phyloP scores from a whole-genome alignment of 2,888 invertebrate genomes.

The Dicranocentrus wangi region DNA sequence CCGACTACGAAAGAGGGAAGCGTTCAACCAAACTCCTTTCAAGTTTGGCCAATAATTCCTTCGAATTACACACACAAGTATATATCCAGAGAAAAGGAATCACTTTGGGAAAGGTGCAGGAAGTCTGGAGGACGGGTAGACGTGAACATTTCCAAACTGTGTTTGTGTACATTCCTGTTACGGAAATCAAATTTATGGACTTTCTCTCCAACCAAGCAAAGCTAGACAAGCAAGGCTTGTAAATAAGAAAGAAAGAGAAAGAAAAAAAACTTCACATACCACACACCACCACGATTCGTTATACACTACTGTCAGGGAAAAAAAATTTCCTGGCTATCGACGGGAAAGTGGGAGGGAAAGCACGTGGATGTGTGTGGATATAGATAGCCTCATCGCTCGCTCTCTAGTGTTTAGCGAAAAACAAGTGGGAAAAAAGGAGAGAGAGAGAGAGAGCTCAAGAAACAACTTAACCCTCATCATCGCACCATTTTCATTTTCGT shows the following conservation, averaged over 20 bases:
- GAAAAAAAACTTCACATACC: constrained; percentile 33
- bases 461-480: constrained; percentile 64
- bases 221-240: constrained; percentile 35
- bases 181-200: constrained; percentile 64
- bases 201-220: constrained; percentile 63
- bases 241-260: constrained; percentile 33
- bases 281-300: constrained; percentile 44
- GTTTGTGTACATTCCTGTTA: constrained; percentile 57
- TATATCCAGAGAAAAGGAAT: background rate
- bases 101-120: background rate
- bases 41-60: constrained; percentile 40
- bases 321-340: constrained; percentile 14
- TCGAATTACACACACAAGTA: constrained; percentile 7
- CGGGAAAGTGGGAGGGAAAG: background rate
- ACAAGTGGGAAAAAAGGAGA: constrained; percentile 45
- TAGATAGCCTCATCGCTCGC: constrained; percentile 9
- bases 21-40: constrained; percentile 23
- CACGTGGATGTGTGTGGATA: background rate
- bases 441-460: constrained; percentile 50
- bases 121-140: constrained; percentile 1
- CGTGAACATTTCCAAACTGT: constrained; percentile 50
- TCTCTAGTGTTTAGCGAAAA: constrained; percentile 10
- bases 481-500: constrained; percentile 57
- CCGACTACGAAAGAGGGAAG: background rate
- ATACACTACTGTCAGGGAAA: constrained; percentile 48